Evolutionary conservation across 1,140 invertebrate genomes (phyloP).

Genomic region (Drusus annulatus): DNA sequence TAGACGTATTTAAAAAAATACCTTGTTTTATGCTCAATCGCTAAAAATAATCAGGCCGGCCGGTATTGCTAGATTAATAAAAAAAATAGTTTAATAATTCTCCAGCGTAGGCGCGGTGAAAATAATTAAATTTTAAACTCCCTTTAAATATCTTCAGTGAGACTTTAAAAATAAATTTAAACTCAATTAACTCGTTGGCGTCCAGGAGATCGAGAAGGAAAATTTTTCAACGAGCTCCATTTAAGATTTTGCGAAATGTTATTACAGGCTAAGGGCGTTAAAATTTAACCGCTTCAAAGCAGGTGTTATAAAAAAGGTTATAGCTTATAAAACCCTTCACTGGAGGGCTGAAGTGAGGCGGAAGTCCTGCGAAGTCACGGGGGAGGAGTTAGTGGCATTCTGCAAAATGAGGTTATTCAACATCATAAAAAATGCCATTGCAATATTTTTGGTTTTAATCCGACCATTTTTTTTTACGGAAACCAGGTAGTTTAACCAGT

Average conservation of each 20-base stretch:
- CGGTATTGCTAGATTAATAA: background rate
- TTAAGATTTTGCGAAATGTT: conserved; percentile 27
- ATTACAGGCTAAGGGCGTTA: conserved; percentile 24
- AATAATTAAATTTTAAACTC: conserved; percentile 34
- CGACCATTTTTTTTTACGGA: too few species aligned
- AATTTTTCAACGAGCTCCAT: conserved; percentile 24
- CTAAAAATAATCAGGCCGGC: background rate
- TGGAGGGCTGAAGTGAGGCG: background rate
- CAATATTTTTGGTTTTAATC: too few species aligned
- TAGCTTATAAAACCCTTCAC: conserved; percentile 38
- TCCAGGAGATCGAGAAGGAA: background rate
- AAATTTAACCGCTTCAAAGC: conserved; percentile 24
- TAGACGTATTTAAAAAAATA: too few species aligned
- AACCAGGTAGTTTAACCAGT: too few species aligned
- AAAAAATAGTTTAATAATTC: background rate
- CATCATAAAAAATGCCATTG: too few species aligned
- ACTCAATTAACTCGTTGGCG: conserved; percentile 20
- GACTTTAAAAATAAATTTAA: conserved; percentile 27
- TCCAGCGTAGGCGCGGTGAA: background rate
- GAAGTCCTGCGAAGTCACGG: background rate
- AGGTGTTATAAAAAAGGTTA: conserved; percentile 36
- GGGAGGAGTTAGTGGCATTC: too few species aligned
- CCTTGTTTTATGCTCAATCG: background rate
- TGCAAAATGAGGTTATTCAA: too few species aligned
- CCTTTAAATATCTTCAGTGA: conserved; percentile 33